These are phyloP conservation scores for Hemicrepidius hirtus DNA, from an alignment of 2,888 invertebrate species.

Conservation along the genomic window DNA sequence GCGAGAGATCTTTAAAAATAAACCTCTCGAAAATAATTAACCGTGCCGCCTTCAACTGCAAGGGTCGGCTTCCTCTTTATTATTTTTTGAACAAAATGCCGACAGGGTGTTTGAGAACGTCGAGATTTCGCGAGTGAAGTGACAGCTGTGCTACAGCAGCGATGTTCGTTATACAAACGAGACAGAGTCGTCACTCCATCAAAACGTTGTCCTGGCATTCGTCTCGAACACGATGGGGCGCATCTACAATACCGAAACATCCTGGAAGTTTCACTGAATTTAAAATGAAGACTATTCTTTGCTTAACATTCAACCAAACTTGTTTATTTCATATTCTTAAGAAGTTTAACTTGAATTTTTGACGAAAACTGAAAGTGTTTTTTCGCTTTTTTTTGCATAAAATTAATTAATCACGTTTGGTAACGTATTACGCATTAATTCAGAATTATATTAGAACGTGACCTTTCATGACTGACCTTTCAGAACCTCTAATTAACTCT, in stretches of 20 bases:
- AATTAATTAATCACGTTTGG: too few relatives aligned
- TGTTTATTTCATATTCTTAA: too few relatives aligned
- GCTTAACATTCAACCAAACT: too few relatives aligned
- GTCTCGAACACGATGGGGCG: constrained; percentile 9
- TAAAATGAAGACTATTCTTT: background rate
- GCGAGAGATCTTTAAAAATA: too few relatives aligned
- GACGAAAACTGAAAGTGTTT: too few relatives aligned
- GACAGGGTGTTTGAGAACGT: constrained; percentile 29
- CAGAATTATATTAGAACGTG: too few relatives aligned
- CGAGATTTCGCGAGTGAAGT: constrained; percentile 41
- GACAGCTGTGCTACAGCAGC: constrained; percentile 37
- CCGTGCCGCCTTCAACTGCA: constrained; percentile 3
- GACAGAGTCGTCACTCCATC: constrained; percentile 44
- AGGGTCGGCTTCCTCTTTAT: constrained; percentile 18
- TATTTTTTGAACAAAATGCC: constrained; percentile 23
- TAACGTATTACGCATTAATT: too few relatives aligned
- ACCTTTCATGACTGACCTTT: too few relatives aligned
- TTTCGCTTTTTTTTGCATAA: too few relatives aligned
- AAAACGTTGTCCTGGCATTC: constrained; percentile 31
- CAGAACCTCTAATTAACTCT: too few relatives aligned
- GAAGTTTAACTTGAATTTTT: too few relatives aligned
- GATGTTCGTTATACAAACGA: constrained; percentile 46
- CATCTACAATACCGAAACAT: constrained; percentile 15
- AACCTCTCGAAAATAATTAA: constrained; percentile 15
- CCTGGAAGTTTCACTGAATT: background rate